Base-by-base conservation (phyloP, 2,888 invertebrate genomes). In the Heliconius charithonia region DNA sequence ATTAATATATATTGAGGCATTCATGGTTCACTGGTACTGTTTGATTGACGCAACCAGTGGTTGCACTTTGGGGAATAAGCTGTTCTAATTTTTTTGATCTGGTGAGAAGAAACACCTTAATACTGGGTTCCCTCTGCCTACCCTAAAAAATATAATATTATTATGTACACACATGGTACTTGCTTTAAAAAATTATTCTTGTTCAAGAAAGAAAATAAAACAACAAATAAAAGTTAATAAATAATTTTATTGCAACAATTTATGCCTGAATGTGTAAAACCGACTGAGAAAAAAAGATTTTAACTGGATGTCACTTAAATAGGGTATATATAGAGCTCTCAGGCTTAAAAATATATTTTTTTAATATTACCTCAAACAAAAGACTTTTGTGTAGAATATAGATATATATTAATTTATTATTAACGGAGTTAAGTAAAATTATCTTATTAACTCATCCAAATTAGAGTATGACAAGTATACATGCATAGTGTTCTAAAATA, bases 221-320 rank as follows among this genome's bases (percentile, higher is more conserved):
- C 37, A 67, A 25, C 16, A 62, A 45, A 59, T 65, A 78, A 77
- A 78, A 78, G 71, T 74, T 59, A 75, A 81, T 81, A 81, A 79
- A 81, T 78, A 81, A 65, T 70, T 81, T 81, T 81, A 81, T 79
- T 81, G 79, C 81, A 78, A 79, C 76, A 78, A 56, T 78, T 79
- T 72, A n/a, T 70, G n/a, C 16, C 59, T 32, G 63, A 73, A 73
- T 56, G 32, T 66, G 2, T 10, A 41, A 37, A 59, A 76, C 56
- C 25, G 27, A 65, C 41, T 37, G 41, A 10, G 6, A 74, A 9
- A n/a, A 32, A 73, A 37, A 73, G 32, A 59, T 32, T 12, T 45
- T 37, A 62, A 29, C 51, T 71, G 19, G 12, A 9, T 3, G 51
- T 63, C 12, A 72, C 59, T 59, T 27, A n/a, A n/a, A n/a, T n/a